Evolutionary conservation across 2,113 vertebrate genomes (phyloP).

Genomic region (Jaculus jaculus): DNA sequence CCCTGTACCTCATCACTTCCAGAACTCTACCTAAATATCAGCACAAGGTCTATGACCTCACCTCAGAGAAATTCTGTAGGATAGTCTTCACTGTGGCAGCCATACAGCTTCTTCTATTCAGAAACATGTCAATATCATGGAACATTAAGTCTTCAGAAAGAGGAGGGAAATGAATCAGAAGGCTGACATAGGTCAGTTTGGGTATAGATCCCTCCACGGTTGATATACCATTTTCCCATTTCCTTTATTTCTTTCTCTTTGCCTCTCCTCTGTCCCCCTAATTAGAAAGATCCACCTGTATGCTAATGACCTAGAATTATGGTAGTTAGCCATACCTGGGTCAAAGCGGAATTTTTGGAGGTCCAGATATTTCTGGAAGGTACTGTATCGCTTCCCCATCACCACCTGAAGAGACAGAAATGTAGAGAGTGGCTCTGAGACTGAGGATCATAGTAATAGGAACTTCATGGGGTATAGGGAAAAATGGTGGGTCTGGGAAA

Average conservation of each 20-base stretch:
- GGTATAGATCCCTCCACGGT: too few relatives aligned
- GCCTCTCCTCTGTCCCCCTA: neutral
- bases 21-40: neutral
- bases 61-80: conserved; percentile 89
- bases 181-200: neutral
- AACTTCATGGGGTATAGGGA: neutral
- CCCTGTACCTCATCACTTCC: neutral
- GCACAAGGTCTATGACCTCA: neutral
- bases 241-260: neutral
- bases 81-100: conserved; percentile 87
- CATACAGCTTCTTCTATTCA: conserved; percentile 89
- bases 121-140: conserved; percentile 85
- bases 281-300: neutral
- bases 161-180: neutral
- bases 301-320: neutral
- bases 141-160: conserved; percentile 82
- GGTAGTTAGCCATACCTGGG: conserved; percentile 66
- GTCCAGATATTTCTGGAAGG: conserved; percentile 86
- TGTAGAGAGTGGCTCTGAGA: neutral
- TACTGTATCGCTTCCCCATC: conserved; percentile 89
- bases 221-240: too few relatives aligned
- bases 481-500: neutral
- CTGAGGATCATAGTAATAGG: neutral
- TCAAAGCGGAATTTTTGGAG: conserved; percentile 89
- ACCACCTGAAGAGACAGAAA: conserved; percentile 71